phyloP scores from a whole-genome alignment of 2,888 invertebrate species.

The Lycaena phlaeas region DNA sequence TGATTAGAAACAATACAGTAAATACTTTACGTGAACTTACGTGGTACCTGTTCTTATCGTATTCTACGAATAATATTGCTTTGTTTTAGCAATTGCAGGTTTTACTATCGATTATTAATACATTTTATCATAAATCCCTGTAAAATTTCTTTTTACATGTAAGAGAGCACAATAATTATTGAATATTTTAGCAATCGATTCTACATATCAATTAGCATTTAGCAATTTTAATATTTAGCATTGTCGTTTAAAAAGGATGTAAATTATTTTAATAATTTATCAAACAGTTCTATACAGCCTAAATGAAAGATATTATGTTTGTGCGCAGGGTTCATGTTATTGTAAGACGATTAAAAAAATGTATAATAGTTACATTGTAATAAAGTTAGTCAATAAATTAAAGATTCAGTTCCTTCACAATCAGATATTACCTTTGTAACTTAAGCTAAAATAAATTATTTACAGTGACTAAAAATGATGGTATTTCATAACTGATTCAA shows the following conservation, averaged over 20 bases:
- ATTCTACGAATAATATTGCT: neutral
- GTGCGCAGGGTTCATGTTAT: constrained; percentile 10
- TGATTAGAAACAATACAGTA: no score
- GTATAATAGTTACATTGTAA: constrained; percentile 17
- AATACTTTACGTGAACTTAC: neutral
- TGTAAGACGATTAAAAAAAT: neutral
- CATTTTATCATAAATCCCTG: constrained; percentile 34
- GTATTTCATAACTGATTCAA: constrained; percentile 4
- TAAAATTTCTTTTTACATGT: constrained; percentile 51
- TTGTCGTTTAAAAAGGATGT: no score
- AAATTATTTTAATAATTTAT: neutral
- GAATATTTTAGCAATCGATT: constrained; percentile 5
- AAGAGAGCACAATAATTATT: constrained; percentile 26
- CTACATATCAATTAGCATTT: no score
- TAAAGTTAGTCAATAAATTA: constrained; percentile 35
- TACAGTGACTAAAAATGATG: constrained; percentile 13
- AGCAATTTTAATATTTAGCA: no score
- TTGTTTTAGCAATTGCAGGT: neutral
- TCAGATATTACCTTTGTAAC: constrained; percentile 29
- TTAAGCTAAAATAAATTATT: constrained; percentile 28
- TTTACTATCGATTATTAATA: constrained; percentile 5
- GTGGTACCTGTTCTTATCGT: neutral
- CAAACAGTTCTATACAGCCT: no score
- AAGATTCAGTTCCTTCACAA: constrained; percentile 41
- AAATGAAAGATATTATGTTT: neutral